Evolutionary conservation across 2,888 invertebrate species (phyloP), one percentile per base, ranked within the genome.

Genomic region (Perithous albicinctus): DNA sequence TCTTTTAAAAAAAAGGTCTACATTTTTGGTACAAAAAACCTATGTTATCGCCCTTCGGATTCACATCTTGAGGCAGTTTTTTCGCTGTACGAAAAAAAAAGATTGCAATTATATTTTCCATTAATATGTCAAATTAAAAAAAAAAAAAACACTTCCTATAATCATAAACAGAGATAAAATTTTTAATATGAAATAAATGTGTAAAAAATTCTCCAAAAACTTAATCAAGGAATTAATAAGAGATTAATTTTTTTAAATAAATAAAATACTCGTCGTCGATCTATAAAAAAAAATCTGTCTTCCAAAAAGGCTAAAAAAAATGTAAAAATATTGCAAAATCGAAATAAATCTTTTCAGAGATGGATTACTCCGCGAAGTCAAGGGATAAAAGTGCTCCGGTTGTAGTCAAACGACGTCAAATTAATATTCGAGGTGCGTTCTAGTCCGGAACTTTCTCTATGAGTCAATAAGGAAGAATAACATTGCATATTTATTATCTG

Each of bases 41-140:
- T n/a, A n/a, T n/a, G n/a, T n/a, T n/a, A n/a, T n/a, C 98, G 48
- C 97, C 98, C 88, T 95, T 94, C 0, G 96, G 95, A 90, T 98
- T 97, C 0, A 98, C 98, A 94, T 98, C 96, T 90, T 95, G 95
- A 2, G 98, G 98, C 35, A 97, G 93, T 91, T 98, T 98, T 92
- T 97, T 97, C 0, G 97, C 97, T 97, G 89, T 82, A 94, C 35
- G 20, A 67, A 59, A 69, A 56, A 2, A 32, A 56, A n/a, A n/a
- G n/a, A n/a, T n/a, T n/a, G n/a, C n/a, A n/a, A n/a, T n/a, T n/a
- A n/a, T n/a, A n/a, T n/a, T n/a, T n/a, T n/a, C n/a, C n/a, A n/a
- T n/a, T n/a, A n/a, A n/a, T n/a, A n/a, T n/a, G n/a, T n/a, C n/a
- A n/a, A n/a, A n/a, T n/a, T n/a, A n/a, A n/a, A n/a, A n/a, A n/a